A percentile compares a stretch with the other conserved stretches of the same genome.
phyloP scores from a whole-genome alignment of 2,113 vertebrate species.

The Hiodon tergisus region DNA sequence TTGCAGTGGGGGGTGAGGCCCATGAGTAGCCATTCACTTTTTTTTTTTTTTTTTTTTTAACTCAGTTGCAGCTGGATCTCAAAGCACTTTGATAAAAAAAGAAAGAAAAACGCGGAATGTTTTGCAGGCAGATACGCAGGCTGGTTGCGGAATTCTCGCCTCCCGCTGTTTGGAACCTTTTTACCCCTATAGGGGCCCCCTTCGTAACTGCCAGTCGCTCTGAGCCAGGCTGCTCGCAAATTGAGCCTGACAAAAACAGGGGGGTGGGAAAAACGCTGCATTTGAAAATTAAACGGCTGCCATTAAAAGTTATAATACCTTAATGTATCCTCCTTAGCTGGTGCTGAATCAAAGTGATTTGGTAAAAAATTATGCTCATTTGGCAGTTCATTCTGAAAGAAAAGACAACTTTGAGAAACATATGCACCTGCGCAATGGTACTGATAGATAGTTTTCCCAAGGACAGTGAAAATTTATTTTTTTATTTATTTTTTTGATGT shows the following conservation, averaged over 20 bases:
- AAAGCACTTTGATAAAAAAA: conserved; percentile 51
- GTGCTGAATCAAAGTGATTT: background rate
- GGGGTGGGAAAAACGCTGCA: conserved; percentile 39
- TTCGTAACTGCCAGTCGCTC: conserved; percentile 77
- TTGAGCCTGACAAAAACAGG: conserved; percentile 67
- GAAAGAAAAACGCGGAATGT: conserved; percentile 59
- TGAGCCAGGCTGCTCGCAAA: conserved; percentile 76
- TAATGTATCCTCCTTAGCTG: background rate
- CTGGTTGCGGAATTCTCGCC: conserved; percentile 82
- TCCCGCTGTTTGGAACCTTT: conserved; percentile 78
- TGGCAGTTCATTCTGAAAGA: background rate
- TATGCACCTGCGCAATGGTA: conserved; percentile 24
- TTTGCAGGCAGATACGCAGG: conserved; percentile 64
- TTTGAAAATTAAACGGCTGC: conserved; percentile 38
- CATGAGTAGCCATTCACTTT: conserved; percentile 55
- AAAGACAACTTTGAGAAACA: background rate
- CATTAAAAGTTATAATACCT: background rate
- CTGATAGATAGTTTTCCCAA: background rate
- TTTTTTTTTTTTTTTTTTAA: conserved; percentile 31
- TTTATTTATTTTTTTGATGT: background rate
- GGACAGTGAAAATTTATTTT: background rate
- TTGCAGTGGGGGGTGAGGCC: conserved; percentile 64
- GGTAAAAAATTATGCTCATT: conserved; percentile 25
- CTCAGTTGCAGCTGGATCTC: conserved; percentile 67
- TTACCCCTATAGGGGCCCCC: conserved; percentile 87